These are phyloP conservation scores for Isaurus tuberculatus DNA, from an alignment of 92 coral and sea anemone genomes.

Conservation along the genomic window DNA sequence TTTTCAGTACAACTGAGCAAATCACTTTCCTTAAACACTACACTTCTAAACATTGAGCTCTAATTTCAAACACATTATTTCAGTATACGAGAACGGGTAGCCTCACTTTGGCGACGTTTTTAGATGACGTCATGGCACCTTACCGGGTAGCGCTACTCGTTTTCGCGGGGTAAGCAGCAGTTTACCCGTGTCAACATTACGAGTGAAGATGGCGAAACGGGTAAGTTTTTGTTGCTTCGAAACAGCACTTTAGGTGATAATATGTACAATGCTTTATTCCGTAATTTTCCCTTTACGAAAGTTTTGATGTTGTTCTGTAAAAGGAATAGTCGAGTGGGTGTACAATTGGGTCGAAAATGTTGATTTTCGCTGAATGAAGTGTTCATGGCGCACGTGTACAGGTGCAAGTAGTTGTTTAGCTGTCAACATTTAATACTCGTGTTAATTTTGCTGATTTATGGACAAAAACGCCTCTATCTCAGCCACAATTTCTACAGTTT, in stretches of 20 bases:
- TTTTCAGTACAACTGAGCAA: too few species aligned
- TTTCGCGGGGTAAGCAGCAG: too few species aligned
- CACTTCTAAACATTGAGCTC: too few species aligned
- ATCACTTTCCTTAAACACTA: too few species aligned
- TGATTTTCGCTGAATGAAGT: constrained; percentile 20
- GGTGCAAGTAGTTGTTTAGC: constrained; percentile 18
- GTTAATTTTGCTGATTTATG: background rate
- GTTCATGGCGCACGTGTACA: constrained; percentile 28
- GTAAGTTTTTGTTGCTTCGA: constrained; percentile 37
- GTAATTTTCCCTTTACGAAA: constrained; percentile 2
- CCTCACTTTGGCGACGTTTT: too few species aligned
- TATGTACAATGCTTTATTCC: background rate
- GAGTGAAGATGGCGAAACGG: constrained; percentile 24
- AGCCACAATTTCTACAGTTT: constrained; percentile 12
- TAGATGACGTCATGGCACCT: too few species aligned
- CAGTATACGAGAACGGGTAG: too few species aligned
- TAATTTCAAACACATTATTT: too few species aligned
- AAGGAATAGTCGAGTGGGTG: constrained; percentile 42
- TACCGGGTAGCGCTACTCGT: too few species aligned
- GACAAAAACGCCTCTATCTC: constrained; percentile 7
- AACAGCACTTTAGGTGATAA: background rate
- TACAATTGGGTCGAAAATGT: constrained; percentile 44
- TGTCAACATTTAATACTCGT: constrained; percentile 20
- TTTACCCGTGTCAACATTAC: background rate
- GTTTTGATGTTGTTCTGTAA: constrained; percentile 28